A percentile compares a stretch with the other conserved stretches of the same genome.
phyloP scores from a whole-genome alignment of 1,140 invertebrate species.

The Brachionus manjavacas region DNA sequence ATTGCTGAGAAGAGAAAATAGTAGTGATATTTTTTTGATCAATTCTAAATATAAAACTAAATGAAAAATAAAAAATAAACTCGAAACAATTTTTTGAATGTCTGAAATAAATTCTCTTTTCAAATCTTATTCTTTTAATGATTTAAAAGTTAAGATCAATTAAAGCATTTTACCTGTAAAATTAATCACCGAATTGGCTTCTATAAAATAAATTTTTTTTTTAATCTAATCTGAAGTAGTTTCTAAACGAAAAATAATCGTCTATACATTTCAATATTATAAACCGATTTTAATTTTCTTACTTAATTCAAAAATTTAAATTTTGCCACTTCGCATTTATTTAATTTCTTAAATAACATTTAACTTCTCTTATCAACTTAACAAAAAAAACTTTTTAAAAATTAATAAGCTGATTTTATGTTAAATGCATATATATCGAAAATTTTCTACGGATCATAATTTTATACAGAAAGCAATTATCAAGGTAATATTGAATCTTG shows the following conservation, averaged over 20 bases:
- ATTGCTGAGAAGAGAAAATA: neutral
- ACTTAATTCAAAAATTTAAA: too few species aligned
- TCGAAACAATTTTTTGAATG: too few species aligned
- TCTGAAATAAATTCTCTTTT: neutral
- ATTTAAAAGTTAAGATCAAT: neutral
- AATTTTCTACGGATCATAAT: neutral
- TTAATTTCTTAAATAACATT: too few species aligned
- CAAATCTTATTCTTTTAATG: neutral
- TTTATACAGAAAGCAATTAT: neutral
- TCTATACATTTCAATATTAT: too few species aligned
- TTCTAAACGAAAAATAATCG: too few species aligned
- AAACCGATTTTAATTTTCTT: too few species aligned
- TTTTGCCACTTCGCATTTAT: too few species aligned
- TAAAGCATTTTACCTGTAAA: neutral
- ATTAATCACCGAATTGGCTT: neutral
- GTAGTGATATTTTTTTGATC: neutral
- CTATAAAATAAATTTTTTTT: too few species aligned
- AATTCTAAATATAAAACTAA: neutral
- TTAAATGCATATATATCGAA: neutral
- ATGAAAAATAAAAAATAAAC: too few species aligned
- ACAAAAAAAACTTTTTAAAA: neutral
- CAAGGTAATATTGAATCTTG: constrained; percentile 3
- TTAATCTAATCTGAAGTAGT: too few species aligned
- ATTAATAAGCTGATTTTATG: neutral
- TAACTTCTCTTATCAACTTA: too few species aligned